Evolutionary conservation across 2,113 vertebrate genomes (phyloP), one percentile per base, ranked within the genome.

Genomic region (Axis porcinus): DNA sequence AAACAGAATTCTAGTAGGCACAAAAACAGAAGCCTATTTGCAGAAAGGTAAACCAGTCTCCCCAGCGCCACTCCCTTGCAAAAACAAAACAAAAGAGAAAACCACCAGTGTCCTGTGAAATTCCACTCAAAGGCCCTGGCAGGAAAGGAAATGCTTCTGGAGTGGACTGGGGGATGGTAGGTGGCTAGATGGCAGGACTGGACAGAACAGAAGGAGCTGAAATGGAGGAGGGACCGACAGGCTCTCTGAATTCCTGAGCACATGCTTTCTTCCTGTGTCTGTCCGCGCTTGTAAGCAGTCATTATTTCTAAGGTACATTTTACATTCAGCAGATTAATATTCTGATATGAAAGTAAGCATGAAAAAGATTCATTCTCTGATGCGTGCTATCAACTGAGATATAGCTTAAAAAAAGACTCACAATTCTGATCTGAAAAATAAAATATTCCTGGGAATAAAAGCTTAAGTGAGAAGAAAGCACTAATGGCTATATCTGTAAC

Each of bases 131-230:
- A 76, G 58, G 25, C 15, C 40, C 21, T 40, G 6, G 50, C 23
- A 11, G 1, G 40, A 74, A 62, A 0, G 19, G 3, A 50, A 19
- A 45, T 0, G 3, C 11, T 60, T 21, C 79, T 5, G 2, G 6
- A 96, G 17, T 17, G 23, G 47, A 45, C 33, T 47, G 2, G 2
- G 16, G 28, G 10, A 3, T 0, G 8, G 43, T 2, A 4, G 6
- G 47, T 1, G 13, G 40, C 17, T 40, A 28, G 27, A 36, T 0
- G 23, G 30, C 15, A 15, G 25, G 40, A 43, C 47, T 1, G 6
- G 50, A 30, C 11, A 15, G 55, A 25, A 36, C 6, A n/a, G 12
- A 11, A 23, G 17, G 27, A 50, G 55, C 11, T 10, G 30, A 2
- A 9, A 30, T 5, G 19, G 33, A 55, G 19, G 55, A 27, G 9